phyloP scores from a whole-genome alignment of 2,113 vertebrate species.

The Sisor rabdophorus region DNA sequence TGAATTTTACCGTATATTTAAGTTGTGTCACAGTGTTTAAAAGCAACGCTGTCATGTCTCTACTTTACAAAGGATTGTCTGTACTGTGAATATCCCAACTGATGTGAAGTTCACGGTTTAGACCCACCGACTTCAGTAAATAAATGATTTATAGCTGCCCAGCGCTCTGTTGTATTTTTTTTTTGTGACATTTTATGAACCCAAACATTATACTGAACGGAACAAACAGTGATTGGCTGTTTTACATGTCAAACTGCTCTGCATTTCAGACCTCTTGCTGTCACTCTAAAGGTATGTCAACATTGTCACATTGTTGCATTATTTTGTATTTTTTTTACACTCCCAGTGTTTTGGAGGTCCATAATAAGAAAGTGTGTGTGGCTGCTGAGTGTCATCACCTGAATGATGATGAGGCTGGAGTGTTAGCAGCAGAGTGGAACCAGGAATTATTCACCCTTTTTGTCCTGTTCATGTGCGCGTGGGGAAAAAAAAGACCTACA shows the following conservation, averaged over 20 bases:
- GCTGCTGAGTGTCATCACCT: slow-evolving; percentile 1
- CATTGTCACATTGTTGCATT: neutral
- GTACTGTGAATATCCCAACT: too few species aligned
- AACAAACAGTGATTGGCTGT: too few species aligned
- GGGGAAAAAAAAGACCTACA: neutral
- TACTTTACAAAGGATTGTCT: too few species aligned
- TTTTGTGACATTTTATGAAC: too few species aligned
- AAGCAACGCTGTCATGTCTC: too few species aligned
- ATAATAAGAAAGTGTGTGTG: slow-evolving; percentile 7
- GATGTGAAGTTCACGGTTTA: too few species aligned
- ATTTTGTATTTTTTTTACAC: neutral
- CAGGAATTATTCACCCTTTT: neutral
- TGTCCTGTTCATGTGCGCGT: neutral
- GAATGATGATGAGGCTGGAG: neutral
- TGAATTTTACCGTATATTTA: too few species aligned
- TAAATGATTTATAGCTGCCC: too few species aligned
- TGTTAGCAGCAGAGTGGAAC: neutral
- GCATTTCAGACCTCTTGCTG: neutral
- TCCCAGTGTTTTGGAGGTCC: neutral
- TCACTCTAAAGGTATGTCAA: neutral
- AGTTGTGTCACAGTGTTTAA: too few species aligned
- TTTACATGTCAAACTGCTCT: neutral
- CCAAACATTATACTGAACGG: too few species aligned
- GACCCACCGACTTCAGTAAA: too few species aligned
- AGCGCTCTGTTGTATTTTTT: too few species aligned